Conservation (phyloP, 2,888 invertebrate species). For the Conomelus anceps region DNA sequence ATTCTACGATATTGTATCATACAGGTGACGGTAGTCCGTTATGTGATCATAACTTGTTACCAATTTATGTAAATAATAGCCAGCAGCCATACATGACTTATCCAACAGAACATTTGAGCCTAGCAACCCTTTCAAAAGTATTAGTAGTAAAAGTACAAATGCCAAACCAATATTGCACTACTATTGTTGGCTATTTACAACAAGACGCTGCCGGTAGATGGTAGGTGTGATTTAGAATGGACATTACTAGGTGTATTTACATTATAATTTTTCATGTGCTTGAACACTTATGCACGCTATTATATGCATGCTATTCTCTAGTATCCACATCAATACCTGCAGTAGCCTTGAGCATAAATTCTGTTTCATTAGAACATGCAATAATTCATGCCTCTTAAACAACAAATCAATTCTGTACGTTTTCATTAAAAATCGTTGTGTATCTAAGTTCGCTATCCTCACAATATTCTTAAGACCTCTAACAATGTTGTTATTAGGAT, state of each 20-base stretch:
- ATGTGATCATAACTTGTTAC: background rate
- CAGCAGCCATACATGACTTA: background rate
- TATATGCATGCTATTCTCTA: too few species aligned
- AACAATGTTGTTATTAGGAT: too few species aligned
- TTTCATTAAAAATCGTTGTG: too few species aligned
- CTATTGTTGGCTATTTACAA: background rate
- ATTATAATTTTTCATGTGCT: background rate
- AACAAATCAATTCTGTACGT: too few species aligned
- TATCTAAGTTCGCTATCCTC: too few species aligned
- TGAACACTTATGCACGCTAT: too few species aligned
- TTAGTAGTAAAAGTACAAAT: background rate
- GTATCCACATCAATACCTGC: too few species aligned
- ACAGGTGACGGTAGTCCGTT: background rate
- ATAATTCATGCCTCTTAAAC: too few species aligned
- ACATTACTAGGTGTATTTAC: background rate
- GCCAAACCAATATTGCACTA: background rate
- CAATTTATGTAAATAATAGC: background rate
- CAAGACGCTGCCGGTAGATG: background rate
- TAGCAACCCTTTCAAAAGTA: background rate
- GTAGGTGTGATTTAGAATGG: background rate
- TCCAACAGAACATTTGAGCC: background rate
- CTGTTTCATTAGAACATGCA: too few species aligned
- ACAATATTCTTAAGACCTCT: too few species aligned
- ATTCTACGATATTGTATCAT: background rate
- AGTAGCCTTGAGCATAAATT: too few species aligned